These are phyloP conservation scores for Varanus komodoensis DNA, from an alignment of 2,113 vertebrate species.

Conservation along the genomic window DNA sequence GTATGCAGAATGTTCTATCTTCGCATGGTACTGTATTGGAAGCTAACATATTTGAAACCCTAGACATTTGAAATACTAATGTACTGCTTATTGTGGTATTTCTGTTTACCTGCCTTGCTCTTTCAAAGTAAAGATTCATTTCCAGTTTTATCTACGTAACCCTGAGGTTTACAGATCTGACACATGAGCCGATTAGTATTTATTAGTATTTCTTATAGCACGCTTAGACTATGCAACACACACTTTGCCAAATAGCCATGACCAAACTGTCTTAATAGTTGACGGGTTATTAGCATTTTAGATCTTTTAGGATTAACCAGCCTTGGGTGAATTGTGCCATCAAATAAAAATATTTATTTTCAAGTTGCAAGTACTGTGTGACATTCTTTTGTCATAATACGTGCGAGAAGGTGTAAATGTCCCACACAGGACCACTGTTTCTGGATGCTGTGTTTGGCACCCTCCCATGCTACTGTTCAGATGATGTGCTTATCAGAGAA, in stretches of 20 bases:
- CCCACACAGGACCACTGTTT: too few species aligned
- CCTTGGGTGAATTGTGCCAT: conserved; percentile 24
- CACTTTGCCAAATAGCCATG: not conserved
- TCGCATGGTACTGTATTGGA: not conserved
- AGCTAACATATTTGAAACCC: not conserved
- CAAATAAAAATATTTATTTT: conserved; percentile 34
- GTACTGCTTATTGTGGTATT: not conserved
- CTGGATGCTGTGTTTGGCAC: not conserved
- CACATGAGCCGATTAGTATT: not conserved
- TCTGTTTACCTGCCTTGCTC: not conserved
- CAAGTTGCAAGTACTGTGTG: conserved; percentile 17
- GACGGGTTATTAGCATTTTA: not conserved
- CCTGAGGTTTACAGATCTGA: conserved; percentile 7
- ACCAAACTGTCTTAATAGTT: not conserved
- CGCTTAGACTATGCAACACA: not conserved
- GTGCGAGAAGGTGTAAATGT: too few species aligned
- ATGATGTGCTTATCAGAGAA: not conserved
- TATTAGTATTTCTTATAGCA: not conserved
- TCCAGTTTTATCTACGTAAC: not conserved
- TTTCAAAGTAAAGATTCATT: not conserved
- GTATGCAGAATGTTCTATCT: not conserved
- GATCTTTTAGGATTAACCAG: not conserved
- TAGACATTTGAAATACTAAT: conserved; percentile 17
- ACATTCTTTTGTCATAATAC: not conserved
- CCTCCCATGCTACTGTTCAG: not conserved